Percentiles rank a stretch among this genome's conserved stretches.
phyloP scores from a whole-genome alignment of 2,797 vertebrate genomes.

The Astyanax mexicanus region DNA sequence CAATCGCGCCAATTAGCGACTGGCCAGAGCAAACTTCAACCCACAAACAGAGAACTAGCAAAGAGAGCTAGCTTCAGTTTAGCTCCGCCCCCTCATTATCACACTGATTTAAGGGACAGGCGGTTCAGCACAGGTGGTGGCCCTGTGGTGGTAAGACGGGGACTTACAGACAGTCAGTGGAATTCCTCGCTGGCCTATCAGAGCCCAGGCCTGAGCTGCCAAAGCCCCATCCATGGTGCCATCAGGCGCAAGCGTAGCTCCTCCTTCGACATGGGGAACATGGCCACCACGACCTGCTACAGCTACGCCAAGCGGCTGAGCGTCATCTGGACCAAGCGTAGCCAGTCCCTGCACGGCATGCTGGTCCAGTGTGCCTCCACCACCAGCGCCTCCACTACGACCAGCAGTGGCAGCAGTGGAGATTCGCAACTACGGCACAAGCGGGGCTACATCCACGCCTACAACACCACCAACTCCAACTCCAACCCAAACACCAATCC shows the following conservation, averaged over 20 bases:
- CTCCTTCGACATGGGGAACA: constrained; percentile 98
- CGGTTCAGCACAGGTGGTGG: constrained; percentile 57
- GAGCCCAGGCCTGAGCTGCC: constrained; percentile 34
- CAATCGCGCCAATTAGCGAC: constrained; percentile 31
- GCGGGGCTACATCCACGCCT: constrained; percentile 25
- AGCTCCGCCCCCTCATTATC: constrained; percentile 10
- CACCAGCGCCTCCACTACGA: constrained; percentile 55
- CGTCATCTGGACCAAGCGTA: constrained; percentile 98
- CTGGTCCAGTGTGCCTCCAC: constrained; percentile 86
- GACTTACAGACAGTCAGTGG: constrained; percentile 48
- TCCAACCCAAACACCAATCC: constrained; percentile 35
- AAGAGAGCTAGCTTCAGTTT: constrained; percentile 51
- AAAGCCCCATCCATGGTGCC: constrained; percentile 21
- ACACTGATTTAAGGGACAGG: constrained; percentile 26
- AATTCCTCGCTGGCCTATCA: constrained; percentile 55
- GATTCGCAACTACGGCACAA: constrained; percentile 32
- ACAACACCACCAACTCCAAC: constrained; percentile 40
- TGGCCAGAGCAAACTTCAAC: constrained; percentile 29
- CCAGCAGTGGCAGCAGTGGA: constrained; percentile 47
- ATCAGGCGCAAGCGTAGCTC: constrained; percentile 90
- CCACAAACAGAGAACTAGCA: constrained; percentile 34
- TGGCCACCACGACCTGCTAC: constrained; percentile 81
- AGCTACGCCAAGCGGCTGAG: constrained; percentile 91
- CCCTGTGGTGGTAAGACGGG: constrained; percentile 39
- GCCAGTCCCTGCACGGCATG: constrained; percentile 97